Evolutionary conservation across 2,113 vertebrate species (phyloP), one percentile per base, ranked within the genome.

Genomic region (Corythornis cristatus): DNA sequence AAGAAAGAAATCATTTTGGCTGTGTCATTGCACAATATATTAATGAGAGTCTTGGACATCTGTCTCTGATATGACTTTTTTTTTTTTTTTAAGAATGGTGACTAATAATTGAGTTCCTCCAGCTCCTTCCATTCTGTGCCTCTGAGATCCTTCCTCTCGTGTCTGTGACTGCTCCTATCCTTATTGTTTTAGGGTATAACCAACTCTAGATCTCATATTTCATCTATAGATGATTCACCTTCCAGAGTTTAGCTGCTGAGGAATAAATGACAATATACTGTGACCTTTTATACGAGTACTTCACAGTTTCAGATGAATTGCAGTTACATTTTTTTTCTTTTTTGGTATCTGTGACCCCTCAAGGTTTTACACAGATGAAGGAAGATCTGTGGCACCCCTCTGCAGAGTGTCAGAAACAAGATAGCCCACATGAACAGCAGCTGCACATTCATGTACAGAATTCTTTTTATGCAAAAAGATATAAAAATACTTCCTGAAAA

Each of bases 281-380:
- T 90, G 73, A 95, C 83, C 89, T 95, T 95, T 93, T 88, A 74
- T 82, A 56, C 15, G n/a, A 85, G n/a, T 28, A 89, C 57, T 80
- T 64, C 65, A 70, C 25, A 76, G 33, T 94, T 60, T 90, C 71
- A 29, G 72, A 53, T 75, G 64, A 94, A 58, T 70, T 85, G 42
- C 45, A 91, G 81, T 93, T 82, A 50, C 50, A 64, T 94, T 92
- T 96, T 94, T 89, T 23, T 65, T 80, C 77, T 48, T 77, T 80
- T 83, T 48, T 77, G 64, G 25, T 67, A 45, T 72, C 28, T 85
- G 50, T 62, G 31, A 40, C 22, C 66, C 68, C 68, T 90, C n/a
- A 60, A 73, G 43, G 53, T 72, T 89, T 70, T 85, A 93, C 28
- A 45, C 48, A 88, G 31, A 23, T 89, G 53, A 75, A 43, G 22